Conservation (phyloP, 92 coral and sea anemone species). For the Actinernus sp. region DNA sequence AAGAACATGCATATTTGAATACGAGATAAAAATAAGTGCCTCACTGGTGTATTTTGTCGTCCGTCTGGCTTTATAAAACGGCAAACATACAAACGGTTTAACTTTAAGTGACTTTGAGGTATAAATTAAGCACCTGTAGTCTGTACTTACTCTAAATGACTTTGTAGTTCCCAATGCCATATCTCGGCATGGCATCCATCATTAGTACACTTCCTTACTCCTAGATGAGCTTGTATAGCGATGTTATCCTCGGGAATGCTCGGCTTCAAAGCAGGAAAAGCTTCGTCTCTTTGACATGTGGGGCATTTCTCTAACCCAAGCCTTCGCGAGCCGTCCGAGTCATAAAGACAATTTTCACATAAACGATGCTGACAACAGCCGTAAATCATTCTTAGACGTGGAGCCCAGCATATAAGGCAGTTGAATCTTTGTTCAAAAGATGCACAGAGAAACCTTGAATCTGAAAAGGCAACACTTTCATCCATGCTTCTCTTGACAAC, state of each 20-base stretch:
- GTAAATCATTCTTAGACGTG: constrained; percentile 90
- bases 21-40: no score
- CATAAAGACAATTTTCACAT: constrained; percentile 88
- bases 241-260: constrained; percentile 97
- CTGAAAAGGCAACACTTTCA: neutral
- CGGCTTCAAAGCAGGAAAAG: constrained; percentile 79
- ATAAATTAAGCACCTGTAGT: no score
- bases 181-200: constrained; percentile 79
- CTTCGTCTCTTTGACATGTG: constrained; percentile 80
- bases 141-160: constrained; percentile 83
- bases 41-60: no score
- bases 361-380: constrained; percentile 97
- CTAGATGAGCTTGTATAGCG: constrained; percentile 74
- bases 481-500: no score
- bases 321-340: constrained; percentile 65
- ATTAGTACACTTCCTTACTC: constrained; percentile 81
- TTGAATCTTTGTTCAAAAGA: constrained; percentile 84
- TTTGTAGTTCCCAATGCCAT: constrained; percentile 91
- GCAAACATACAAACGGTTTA: no score
- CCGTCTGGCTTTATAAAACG: neutral
- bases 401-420: constrained; percentile 90
- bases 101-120: no score
- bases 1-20: no score
- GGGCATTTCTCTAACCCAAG: constrained; percentile 89
- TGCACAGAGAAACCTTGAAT: neutral